Evolutionary conservation across 2,888 invertebrate species (phyloP), one percentile per base, ranked within the genome.

Genomic region (Apodemia mormo): DNA sequence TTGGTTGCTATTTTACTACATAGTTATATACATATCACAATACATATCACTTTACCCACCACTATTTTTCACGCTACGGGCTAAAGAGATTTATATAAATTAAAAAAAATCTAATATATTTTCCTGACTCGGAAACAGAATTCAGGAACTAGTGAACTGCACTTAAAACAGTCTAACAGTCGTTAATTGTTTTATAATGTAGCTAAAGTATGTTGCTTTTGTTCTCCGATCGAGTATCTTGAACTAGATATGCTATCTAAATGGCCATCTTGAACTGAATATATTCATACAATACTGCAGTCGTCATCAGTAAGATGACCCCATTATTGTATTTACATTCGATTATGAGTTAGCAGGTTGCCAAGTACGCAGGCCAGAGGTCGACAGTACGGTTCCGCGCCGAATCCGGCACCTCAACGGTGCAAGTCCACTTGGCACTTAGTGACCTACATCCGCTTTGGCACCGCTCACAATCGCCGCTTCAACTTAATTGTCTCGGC

Each of bases 401-500:
- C 80, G 82, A 83, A 81, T 82, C 84, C 83, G 82, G 83, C 87
- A 88, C 87, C 89, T 87, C 86, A 80, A 79, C 80, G 81, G 83
- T 82, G 82, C 86, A 83, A 84, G 89, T 88, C 91, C 91, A 90
- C 91, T 89, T 84, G 78, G 86, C 83, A 79, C 84, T 81, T 82
- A 84, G 87, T 92, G 93, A 93, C 93, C 93, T 92, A 93, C 84
- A 91, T 92, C 89, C 89, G 91, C 90, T 90, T 92, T 93, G 93
- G 93, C 93, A 93, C 86, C 86, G 92, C 82, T 89, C 89, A 89
- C 92, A 91, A 92, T 92, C 92, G 82, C 88, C 90, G 92, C 92
- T 92, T 91, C 91, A 91, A 90, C 92, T 92, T 93, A 93, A 93
- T 93, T 93, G 92, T 93, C 86, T 87, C 90, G 91, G 90, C 92